phyloP scores from a whole-genome alignment of 2,888 invertebrate species.

The Odontothrips loti region DNA sequence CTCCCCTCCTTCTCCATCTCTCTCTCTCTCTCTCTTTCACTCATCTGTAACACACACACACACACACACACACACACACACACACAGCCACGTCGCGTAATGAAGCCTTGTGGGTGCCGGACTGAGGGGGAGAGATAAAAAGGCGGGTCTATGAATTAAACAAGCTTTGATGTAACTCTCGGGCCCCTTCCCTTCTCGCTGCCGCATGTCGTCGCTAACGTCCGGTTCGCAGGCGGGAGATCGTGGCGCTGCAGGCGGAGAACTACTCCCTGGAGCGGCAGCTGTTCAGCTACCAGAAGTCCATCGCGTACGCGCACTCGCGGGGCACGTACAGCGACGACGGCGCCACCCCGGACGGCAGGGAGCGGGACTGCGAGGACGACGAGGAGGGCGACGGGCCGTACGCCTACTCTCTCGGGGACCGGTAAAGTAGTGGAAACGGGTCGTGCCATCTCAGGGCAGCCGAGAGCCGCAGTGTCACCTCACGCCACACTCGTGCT shows the following conservation, averaged over 20 bases:
- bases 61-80: too few relatives aligned
- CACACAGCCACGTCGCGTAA: too few relatives aligned
- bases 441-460: not conserved
- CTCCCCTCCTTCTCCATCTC: too few relatives aligned
- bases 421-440: slow-evolving; percentile 52
- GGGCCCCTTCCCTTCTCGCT: slow-evolving; percentile 15
- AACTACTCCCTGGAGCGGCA: slow-evolving; percentile 78
- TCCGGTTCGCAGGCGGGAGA: slow-evolving; percentile 68
- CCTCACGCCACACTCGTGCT: too few relatives aligned
- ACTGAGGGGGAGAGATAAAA: too few relatives aligned
- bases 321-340: slow-evolving; percentile 51
- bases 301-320: slow-evolving; percentile 67
- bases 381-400: slow-evolving; percentile 41
- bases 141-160: not conserved
- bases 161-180: not conserved
- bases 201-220: too few relatives aligned
- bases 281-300: slow-evolving; percentile 76
- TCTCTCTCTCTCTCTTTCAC: too few relatives aligned
- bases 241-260: slow-evolving; percentile 73
- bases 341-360: slow-evolving; percentile 45
- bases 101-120: too few relatives aligned
- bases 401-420: slow-evolving; percentile 50
- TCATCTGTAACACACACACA: too few relatives aligned
- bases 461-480: not conserved
- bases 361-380: slow-evolving; percentile 41